Percentiles rank a stretch among this genome's conserved stretches.
Conservation (phyloP, 2,888 invertebrate species). For the Nyleta sp. region DNA sequence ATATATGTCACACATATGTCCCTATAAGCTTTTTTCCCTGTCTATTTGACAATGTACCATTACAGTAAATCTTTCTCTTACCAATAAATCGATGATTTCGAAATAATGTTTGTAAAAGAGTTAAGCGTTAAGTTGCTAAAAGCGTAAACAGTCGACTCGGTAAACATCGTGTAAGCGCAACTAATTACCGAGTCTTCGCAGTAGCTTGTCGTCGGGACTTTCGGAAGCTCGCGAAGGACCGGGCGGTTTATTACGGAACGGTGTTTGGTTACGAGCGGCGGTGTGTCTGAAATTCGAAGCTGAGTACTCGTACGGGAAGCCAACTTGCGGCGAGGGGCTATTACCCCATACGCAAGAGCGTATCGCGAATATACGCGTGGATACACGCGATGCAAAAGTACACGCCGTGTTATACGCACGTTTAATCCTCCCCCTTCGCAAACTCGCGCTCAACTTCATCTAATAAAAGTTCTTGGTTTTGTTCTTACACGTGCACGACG, state of each 20-base stretch:
- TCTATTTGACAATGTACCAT: too few relatives aligned
- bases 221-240: constrained; percentile 61
- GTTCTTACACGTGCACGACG: neutral
- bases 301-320: constrained; percentile 68
- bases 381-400: constrained; percentile 35
- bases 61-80: too few relatives aligned
- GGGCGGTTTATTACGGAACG: constrained; percentile 68
- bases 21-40: constrained; percentile 27
- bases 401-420: constrained; percentile 46
- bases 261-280: constrained; percentile 72
- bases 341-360: constrained; percentile 54
- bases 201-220: constrained; percentile 61
- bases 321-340: constrained; percentile 66
- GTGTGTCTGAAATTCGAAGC: constrained; percentile 73
- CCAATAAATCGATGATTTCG: too few relatives aligned
- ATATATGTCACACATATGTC: constrained; percentile 27
- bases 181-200: constrained; percentile 40
- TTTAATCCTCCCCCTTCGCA: constrained; percentile 33
- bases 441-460: constrained; percentile 13
- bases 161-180: constrained; percentile 39
- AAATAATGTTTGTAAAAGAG: too few relatives aligned
- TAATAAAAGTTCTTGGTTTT: constrained; percentile 17
- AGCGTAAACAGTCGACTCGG: constrained; percentile 25
- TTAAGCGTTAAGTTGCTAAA: constrained; percentile 32
- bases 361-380: constrained; percentile 46